Evolutionary conservation across 2,888 invertebrate genomes (phyloP).

Genomic region (Maniola hyperantus): DNA sequence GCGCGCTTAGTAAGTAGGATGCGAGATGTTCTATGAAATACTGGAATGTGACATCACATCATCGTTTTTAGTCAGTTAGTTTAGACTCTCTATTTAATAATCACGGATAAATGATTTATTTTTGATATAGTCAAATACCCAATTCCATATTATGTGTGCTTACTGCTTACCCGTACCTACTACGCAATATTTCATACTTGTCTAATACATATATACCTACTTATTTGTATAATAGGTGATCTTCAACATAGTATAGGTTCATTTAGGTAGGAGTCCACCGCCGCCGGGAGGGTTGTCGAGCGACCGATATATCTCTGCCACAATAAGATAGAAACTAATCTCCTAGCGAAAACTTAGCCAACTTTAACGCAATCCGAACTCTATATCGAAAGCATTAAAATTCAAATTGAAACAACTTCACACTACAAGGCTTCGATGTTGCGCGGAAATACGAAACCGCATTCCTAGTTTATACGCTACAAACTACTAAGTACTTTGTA

Average conservation of each 20-base stretch:
- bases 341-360: constrained; percentile 26
- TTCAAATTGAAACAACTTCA: constrained; percentile 1
- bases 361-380: constrained; percentile 18
- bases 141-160: too few relatives aligned
- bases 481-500: constrained; percentile 23
- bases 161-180: too few relatives aligned
- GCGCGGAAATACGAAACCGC: constrained; percentile 31
- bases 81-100: too few relatives aligned
- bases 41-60: too few relatives aligned
- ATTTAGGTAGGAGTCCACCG: constrained; percentile 33
- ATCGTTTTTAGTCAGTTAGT: too few relatives aligned
- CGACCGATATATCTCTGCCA: constrained; percentile 62
- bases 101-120: too few relatives aligned
- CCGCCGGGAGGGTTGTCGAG: constrained; percentile 33
- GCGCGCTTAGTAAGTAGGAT: too few relatives aligned
- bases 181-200: too few relatives aligned
- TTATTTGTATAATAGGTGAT: constrained; percentile 1
- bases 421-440: constrained; percentile 25
- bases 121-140: too few relatives aligned
- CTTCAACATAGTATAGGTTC: not conserved
- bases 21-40: too few relatives aligned
- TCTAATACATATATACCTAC: too few relatives aligned
- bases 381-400: not conserved
- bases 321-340: constrained; percentile 63
- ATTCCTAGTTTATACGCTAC: constrained; percentile 32